Evolutionary conservation across 2,888 invertebrate species (phyloP).

Genomic region (Spisula solida): DNA sequence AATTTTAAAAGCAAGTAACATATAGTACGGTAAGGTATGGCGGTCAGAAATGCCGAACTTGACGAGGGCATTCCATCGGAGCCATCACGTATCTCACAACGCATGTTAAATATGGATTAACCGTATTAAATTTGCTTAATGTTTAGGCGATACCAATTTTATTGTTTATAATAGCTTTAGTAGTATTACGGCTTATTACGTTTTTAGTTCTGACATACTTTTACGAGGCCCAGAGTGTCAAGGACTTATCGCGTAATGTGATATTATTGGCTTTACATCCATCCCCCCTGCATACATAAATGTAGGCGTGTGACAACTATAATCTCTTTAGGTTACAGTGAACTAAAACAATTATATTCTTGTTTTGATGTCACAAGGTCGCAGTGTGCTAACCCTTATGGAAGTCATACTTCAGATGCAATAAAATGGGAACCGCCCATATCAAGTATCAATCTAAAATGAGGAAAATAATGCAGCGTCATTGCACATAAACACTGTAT

Average conservation of each 20-base stretch:
- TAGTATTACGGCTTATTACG: neutral
- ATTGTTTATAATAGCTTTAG: neutral
- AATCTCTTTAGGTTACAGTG: slow-evolving; percentile 5
- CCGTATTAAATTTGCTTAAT: slow-evolving; percentile 18
- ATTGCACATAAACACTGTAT: neutral
- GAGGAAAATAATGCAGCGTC: neutral
- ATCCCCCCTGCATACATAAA: neutral
- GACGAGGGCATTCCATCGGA: neutral
- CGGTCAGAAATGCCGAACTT: neutral
- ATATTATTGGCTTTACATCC: neutral
- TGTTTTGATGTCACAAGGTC: too few species aligned
- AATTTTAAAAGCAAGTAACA: slow-evolving; percentile 13
- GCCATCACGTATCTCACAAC: neutral
- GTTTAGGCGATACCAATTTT: slow-evolving; percentile 1
- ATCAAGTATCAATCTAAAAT: neutral
- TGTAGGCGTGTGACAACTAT: neutral
- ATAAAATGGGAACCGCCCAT: neutral
- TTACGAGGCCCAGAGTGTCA: neutral
- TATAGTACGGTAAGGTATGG: neutral
- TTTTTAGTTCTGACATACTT: neutral
- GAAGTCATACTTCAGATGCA: too few species aligned
- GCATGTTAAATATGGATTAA: slow-evolving; percentile 48
- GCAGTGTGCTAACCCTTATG: too few species aligned
- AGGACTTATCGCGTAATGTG: slow-evolving; percentile 5
- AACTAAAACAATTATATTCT: neutral